phyloP scores from a whole-genome alignment of 1,140 invertebrate genomes.

The Drosophila rufa region DNA sequence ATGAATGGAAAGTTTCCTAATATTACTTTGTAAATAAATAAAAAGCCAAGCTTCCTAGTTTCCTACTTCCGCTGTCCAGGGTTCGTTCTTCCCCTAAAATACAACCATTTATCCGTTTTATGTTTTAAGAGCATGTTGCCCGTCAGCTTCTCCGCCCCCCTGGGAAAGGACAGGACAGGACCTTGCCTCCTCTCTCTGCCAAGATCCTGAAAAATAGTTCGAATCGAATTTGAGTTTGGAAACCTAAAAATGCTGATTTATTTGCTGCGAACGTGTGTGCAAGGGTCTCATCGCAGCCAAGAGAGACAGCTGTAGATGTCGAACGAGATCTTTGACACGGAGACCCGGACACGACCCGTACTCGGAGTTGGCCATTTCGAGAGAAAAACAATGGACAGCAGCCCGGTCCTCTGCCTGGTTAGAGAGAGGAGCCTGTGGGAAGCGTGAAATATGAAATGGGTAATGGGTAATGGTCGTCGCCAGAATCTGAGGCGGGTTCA shows the following conservation, averaged over 20 bases:
- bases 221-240: slow-evolving; percentile 17
- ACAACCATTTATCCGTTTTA: neutral
- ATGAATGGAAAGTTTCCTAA: too few relatives aligned
- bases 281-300: slow-evolving; percentile 1
- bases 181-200: neutral
- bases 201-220: slow-evolving; percentile 15
- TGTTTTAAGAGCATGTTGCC: slow-evolving; percentile 3
- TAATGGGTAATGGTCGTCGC: slow-evolving; percentile 14
- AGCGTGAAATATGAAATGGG: slow-evolving; percentile 62
- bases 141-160: neutral
- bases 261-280: slow-evolving; percentile 20
- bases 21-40: neutral
- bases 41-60: neutral
- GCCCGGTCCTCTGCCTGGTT: neutral
- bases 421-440: slow-evolving; percentile 13
- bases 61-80: too few relatives aligned
- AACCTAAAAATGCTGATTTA: slow-evolving; percentile 25
- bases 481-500: slow-evolving; percentile 6
- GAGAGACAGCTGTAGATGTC: slow-evolving; percentile 16
- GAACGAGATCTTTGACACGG: slow-evolving; percentile 15
- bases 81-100: neutral
- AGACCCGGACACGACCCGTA: slow-evolving; percentile 3
- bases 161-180: too few relatives aligned
- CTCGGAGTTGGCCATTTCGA: neutral
- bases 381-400: slow-evolving; percentile 13